Conservation (phyloP, 30 jellyfish, hydroid and myxozoan species). For the Hydractinia symbiolongicarpus region DNA sequence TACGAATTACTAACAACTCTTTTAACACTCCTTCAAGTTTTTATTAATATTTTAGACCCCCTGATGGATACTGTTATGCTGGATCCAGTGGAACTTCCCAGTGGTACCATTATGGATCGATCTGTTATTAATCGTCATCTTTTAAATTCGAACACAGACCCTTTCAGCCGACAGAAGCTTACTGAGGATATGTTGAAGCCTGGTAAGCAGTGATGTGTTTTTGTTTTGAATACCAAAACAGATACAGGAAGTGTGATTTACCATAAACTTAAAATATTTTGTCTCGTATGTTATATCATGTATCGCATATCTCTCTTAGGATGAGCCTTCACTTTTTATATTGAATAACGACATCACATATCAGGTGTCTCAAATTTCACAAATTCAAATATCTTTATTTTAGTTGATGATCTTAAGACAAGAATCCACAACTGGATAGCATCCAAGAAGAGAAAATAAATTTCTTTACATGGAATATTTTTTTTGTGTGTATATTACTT, state of each 20-base stretch:
- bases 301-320: too few relatives aligned
- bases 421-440: neutral
- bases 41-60: constrained; percentile 44
- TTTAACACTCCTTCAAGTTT: neutral
- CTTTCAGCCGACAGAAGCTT: constrained; percentile 70
- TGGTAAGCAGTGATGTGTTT: constrained; percentile 34
- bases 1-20: too few relatives aligned
- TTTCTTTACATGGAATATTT: too few relatives aligned
- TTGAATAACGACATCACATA: neutral
- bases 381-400: neutral
- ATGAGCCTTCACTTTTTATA: neutral
- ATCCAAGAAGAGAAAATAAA: too few relatives aligned
- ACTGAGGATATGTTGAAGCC: constrained; percentile 81
- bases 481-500: too few relatives aligned
- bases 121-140: constrained; percentile 72
- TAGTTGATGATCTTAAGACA: neutral
- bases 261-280: neutral
- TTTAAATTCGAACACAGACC: constrained; percentile 77
- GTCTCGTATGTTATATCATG: too few relatives aligned
- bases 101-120: constrained; percentile 88
- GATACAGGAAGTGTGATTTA: neutral
- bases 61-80: constrained; percentile 79
- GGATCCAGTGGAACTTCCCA: constrained; percentile 89
- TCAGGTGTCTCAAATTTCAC: neutral
- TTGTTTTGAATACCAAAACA: neutral